These are phyloP conservation scores for Polypedilum vanderplanki DNA, from an alignment of 1,140 invertebrate species.

Conservation along the genomic window DNA sequence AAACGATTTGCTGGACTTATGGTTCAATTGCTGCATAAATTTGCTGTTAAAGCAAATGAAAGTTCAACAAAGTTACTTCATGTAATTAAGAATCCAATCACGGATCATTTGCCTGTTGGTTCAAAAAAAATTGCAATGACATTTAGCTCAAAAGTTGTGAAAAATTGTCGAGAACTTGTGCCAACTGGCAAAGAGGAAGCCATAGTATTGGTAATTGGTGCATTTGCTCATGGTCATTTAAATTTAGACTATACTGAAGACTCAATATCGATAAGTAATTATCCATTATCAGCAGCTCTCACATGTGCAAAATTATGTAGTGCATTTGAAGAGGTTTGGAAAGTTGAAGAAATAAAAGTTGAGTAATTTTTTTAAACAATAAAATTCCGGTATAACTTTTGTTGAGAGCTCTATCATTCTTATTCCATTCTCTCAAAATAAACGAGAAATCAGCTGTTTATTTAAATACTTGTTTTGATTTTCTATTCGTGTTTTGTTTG, in stretches of 20 bases:
- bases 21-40: slow-evolving; percentile 95
- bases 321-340: slow-evolving; percentile 95
- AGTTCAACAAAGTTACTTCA: slow-evolving; percentile 86
- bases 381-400: too few species aligned
- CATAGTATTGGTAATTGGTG: slow-evolving; percentile 86
- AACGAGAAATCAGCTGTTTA: too few species aligned
- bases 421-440: too few species aligned
- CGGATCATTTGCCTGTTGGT: slow-evolving; percentile 91
- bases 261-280: slow-evolving; percentile 86
- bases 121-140: slow-evolving; percentile 87
- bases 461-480: too few species aligned
- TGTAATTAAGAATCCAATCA: slow-evolving; percentile 96
- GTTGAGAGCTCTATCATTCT: too few species aligned
- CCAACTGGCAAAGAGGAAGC: slow-evolving; percentile 66
- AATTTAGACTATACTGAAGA: slow-evolving; percentile 88
- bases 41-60: slow-evolving; percentile 83
- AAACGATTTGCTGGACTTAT: slow-evolving; percentile 97
- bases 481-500: too few species aligned
- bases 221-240: slow-evolving; percentile 94
- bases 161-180: slow-evolving; percentile 73
- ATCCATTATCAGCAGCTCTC: slow-evolving; percentile 91
- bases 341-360: background rate
- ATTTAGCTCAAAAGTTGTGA: slow-evolving; percentile 72
- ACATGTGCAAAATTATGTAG: slow-evolving; percentile 94
- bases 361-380: background rate